These are phyloP conservation scores for Catharus ustulatus DNA, from an alignment of 2,797 vertebrate species.

Conservation along the genomic window DNA sequence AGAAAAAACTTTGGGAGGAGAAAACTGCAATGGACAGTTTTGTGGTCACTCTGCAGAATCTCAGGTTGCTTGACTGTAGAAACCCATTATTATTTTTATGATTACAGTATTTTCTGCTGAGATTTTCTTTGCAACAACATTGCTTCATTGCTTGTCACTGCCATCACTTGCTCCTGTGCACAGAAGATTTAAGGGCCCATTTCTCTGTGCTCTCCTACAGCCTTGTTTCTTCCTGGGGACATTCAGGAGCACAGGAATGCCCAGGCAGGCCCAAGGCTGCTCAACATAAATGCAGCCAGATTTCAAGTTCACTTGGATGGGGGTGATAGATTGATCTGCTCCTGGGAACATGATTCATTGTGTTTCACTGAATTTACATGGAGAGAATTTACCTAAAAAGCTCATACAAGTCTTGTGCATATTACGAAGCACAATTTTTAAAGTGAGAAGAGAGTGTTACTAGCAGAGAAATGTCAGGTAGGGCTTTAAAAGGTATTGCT, in stretches of 20 bases:
- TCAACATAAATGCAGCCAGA: background rate
- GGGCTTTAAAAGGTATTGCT: background rate
- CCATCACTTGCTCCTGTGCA: fast-evolving
- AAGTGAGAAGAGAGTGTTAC: background rate
- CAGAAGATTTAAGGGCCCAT: background rate
- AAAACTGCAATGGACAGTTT: background rate
- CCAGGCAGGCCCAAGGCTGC: background rate
- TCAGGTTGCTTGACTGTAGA: background rate
- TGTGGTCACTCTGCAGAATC: background rate
- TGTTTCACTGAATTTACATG: background rate
- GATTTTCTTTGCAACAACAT: background rate
- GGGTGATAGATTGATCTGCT: background rate
- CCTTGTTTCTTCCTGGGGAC: background rate
- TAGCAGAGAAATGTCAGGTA: background rate
- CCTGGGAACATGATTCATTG: background rate
- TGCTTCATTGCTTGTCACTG: background rate
- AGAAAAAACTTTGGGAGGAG: background rate
- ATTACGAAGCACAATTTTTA: background rate
- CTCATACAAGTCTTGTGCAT: background rate
- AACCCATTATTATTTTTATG: background rate
- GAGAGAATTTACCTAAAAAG: background rate
- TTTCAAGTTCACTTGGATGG: background rate
- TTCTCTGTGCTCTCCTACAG: background rate
- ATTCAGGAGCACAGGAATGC: fast-evolving
- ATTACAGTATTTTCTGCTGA: background rate